Conservation (phyloP, 2,113 vertebrate species). For the Pangasianodon hypophthalmus region DNA sequence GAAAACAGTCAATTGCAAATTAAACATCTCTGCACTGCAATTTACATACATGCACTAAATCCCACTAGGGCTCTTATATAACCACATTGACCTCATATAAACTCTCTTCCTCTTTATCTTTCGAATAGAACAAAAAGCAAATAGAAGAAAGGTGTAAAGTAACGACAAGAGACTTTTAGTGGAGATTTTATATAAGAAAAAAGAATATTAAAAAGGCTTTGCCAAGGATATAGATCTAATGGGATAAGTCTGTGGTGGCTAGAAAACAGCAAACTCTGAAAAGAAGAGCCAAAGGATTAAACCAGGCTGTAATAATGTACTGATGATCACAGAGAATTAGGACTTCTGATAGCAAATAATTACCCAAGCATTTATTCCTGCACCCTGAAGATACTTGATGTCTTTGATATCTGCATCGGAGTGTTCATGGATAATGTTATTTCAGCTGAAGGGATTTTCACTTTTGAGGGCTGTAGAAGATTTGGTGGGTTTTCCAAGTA, state of each 20-base stretch:
- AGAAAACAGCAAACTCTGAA: background rate
- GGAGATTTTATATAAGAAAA: background rate
- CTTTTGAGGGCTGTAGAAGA: background rate
- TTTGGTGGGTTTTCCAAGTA: background rate
- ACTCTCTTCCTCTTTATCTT: background rate
- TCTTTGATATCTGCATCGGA: background rate
- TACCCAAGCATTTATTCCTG: background rate
- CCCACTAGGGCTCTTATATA: background rate
- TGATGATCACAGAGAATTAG: background rate
- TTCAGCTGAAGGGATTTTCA: conserved; percentile 1
- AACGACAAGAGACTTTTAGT: background rate
- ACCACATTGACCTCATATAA: background rate
- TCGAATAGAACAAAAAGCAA: background rate
- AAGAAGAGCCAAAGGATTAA: background rate
- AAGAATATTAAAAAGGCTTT: background rate
- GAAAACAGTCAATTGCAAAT: background rate
- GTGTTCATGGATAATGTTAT: background rate
- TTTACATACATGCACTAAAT: conserved; percentile 22
- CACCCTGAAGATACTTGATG: background rate
- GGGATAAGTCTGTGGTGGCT: background rate
- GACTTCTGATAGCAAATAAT: background rate
- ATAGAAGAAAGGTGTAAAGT: background rate
- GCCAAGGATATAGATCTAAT: background rate
- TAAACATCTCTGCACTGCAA: background rate
- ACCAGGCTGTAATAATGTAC: conserved; percentile 1